Conservation (phyloP, 2,797 vertebrate genomes). For the Eulemur albifrons region DNA sequence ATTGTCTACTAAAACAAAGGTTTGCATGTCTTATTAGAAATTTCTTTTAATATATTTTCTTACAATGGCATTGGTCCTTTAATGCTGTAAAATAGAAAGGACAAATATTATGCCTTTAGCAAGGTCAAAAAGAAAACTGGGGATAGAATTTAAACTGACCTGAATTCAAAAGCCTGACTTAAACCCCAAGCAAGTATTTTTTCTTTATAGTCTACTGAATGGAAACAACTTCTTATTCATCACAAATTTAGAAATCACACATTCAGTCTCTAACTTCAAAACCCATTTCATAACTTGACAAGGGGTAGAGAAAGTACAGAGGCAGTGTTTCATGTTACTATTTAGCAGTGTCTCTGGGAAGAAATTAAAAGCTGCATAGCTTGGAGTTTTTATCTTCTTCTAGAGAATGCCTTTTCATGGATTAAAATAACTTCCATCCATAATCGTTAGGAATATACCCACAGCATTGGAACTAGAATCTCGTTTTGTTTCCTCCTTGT, state of each 20-base stretch:
- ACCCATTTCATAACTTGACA: slow-evolving; percentile 24
- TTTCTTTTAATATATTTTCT: not conserved
- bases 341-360: not conserved
- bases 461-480: not conserved
- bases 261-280: slow-evolving; percentile 9
- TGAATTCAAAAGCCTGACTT: slow-evolving; percentile 18
- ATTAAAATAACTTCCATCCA: not conserved
- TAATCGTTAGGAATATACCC: slow-evolving; percentile 28
- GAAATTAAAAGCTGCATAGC: slow-evolving; percentile 29
- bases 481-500: not conserved
- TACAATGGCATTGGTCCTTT: not conserved
- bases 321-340: not conserved
- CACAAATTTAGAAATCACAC: slow-evolving; percentile 10
- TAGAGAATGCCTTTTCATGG: slow-evolving; percentile 34
- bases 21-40: not conserved
- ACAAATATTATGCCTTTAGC: not conserved
- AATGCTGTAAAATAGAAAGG: not conserved
- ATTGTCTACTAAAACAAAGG: not conserved
- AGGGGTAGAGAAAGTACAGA: not conserved
- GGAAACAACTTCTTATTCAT: slow-evolving; percentile 29
- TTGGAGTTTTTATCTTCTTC: slow-evolving; percentile 36
- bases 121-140: not conserved
- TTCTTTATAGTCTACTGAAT: not conserved
- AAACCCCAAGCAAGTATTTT: slow-evolving; percentile 10
- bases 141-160: not conserved